phyloP scores from a whole-genome alignment of 2,888 invertebrate species.

The Trisateles emortualis region DNA sequence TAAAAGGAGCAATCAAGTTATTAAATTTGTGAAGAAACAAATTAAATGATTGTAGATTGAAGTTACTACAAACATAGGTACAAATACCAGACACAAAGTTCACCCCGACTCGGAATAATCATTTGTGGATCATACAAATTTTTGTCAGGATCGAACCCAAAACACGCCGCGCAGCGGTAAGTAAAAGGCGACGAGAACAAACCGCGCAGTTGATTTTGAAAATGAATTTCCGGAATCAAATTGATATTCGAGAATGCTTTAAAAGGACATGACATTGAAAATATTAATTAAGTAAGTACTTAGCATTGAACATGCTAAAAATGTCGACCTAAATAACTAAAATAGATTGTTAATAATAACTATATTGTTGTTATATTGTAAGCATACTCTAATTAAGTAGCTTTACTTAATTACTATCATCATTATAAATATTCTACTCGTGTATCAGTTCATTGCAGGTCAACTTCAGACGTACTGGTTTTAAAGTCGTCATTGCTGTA shows the following conservation, averaged over 20 bases:
- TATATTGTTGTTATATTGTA: background rate
- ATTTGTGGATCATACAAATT: no score
- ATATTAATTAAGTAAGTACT: background rate
- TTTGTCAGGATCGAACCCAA: no score
- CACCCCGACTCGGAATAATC: no score
- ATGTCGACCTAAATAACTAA: background rate
- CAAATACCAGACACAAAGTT: no score
- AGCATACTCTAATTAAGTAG: slow-evolving; percentile 3
- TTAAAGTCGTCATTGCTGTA: slow-evolving; percentile 12
- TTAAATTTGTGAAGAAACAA: no score
- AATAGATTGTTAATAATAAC: background rate
- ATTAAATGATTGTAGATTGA: no score
- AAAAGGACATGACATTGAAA: background rate
- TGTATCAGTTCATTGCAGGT: slow-evolving; percentile 28
- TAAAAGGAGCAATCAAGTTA: no score
- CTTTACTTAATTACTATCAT: slow-evolving; percentile 11
- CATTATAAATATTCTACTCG: slow-evolving; percentile 13
- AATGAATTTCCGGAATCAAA: background rate
- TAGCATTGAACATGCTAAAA: background rate
- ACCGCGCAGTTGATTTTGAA: no score
- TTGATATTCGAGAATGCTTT: background rate
- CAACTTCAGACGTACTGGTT: slow-evolving; percentile 14
- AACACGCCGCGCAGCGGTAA: no score
- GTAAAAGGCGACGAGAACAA: no score
- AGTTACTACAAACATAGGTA: no score